Evolutionary conservation across 2,113 vertebrate species (phyloP).

Genomic region (Hylia prasina): DNA sequence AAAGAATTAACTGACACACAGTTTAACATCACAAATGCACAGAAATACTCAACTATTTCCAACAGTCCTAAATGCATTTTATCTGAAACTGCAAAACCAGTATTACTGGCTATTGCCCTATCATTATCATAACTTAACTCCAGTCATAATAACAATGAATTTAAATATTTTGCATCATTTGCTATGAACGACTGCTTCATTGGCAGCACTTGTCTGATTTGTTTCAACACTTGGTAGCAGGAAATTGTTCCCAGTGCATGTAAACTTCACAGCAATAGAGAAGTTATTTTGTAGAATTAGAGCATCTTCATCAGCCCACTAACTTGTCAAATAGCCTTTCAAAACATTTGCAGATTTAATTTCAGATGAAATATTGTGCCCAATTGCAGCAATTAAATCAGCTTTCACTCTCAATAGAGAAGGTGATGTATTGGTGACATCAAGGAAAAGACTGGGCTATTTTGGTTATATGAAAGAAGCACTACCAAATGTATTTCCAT

Average conservation of each 20-base stretch:
- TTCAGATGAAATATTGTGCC: background rate
- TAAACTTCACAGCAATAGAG: background rate
- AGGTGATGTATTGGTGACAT: accelerated
- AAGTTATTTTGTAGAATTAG: background rate
- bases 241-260: background rate
- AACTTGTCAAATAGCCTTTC: background rate
- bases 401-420: background rate
- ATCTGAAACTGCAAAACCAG: background rate
- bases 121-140: background rate
- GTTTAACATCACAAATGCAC: background rate
- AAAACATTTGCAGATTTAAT: background rate
- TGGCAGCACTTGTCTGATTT: background rate
- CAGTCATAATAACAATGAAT: background rate
- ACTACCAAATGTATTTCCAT: background rate
- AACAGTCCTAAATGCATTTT: background rate
- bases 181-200: background rate
- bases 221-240: background rate
- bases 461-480: background rate
- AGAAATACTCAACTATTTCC: background rate
- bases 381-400: background rate
- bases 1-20: background rate
- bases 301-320: background rate
- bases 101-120: background rate
- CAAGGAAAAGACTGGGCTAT: background rate
- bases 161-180: background rate